These are phyloP conservation scores for Threskiornis aethiopicus DNA, from an alignment of 2,797 vertebrate species.

Conservation along the genomic window DNA sequence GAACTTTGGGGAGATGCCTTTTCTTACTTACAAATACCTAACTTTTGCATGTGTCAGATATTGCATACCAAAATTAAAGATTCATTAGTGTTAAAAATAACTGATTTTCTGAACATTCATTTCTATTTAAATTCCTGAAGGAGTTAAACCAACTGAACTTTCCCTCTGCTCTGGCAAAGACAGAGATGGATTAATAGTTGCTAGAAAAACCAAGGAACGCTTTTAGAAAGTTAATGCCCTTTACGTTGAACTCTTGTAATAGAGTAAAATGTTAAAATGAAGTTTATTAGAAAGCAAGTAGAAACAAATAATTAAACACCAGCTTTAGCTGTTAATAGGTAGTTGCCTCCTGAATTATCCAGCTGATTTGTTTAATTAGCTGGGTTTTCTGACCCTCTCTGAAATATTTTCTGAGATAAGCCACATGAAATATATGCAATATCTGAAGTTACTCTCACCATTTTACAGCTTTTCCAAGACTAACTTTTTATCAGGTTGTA, in stretches of 20 bases:
- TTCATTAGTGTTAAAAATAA: background rate
- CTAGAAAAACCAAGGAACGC: background rate
- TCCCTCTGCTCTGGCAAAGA: background rate
- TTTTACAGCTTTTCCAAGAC: background rate
- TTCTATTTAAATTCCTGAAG: background rate
- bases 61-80: background rate
- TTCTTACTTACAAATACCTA: background rate
- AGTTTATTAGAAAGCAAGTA: background rate
- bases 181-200: background rate
- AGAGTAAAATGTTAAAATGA: background rate
- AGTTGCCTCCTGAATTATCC: background rate
- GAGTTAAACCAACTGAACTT: background rate
- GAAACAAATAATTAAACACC: background rate
- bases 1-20: background rate
- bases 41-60: background rate
- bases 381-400: background rate
- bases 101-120: background rate
- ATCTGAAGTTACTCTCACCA: rapidly evolving
- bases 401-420: background rate
- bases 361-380: background rate
- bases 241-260: background rate
- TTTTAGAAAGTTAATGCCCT: background rate
- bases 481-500: background rate
- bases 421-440: background rate
- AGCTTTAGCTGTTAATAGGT: background rate